Percentiles rank a stretch among this genome's conserved stretches.
These are phyloP conservation scores for Tenebrosternarchus preto DNA, from an alignment of 2,113 vertebrate species.

Conservation along the genomic window DNA sequence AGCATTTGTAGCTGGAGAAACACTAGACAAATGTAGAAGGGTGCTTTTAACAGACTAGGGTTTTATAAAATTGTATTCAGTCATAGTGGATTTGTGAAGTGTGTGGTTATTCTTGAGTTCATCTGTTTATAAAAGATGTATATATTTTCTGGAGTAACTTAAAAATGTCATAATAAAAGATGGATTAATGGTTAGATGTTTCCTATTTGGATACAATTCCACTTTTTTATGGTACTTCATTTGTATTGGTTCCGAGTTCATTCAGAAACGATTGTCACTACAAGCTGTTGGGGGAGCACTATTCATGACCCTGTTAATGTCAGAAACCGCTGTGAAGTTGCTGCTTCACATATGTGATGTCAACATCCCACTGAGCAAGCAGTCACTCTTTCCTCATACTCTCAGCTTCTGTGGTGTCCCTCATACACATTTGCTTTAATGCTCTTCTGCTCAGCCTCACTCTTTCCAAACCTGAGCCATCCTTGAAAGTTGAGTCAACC, in stretches of 20 bases:
- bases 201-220: background rate
- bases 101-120: background rate
- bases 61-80: background rate
- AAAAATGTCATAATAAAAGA: background rate
- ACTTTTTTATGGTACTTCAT: background rate
- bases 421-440: background rate
- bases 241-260: background rate
- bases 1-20: conserved; percentile 59
- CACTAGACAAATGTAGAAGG: background rate
- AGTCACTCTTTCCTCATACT: conserved; percentile 12
- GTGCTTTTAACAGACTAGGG: background rate
- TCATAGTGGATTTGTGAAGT: background rate
- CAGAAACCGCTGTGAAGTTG: conserved; percentile 54
- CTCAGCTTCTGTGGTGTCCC: conserved; percentile 4
- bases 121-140: background rate
- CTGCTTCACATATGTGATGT: conserved; percentile 36
- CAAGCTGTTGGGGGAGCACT: conserved; percentile 52
- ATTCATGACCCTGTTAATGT: background rate
- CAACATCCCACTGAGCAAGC: conserved; percentile 5
- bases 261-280: background rate
- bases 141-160: background rate
- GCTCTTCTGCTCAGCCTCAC: background rate
- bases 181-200: background rate
- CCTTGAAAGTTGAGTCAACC: conserved; percentile 21
- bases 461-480: conserved; percentile 34